Evolutionary conservation across 2,888 invertebrate genomes (phyloP).

Genomic region (Podabrus alpinus): DNA sequence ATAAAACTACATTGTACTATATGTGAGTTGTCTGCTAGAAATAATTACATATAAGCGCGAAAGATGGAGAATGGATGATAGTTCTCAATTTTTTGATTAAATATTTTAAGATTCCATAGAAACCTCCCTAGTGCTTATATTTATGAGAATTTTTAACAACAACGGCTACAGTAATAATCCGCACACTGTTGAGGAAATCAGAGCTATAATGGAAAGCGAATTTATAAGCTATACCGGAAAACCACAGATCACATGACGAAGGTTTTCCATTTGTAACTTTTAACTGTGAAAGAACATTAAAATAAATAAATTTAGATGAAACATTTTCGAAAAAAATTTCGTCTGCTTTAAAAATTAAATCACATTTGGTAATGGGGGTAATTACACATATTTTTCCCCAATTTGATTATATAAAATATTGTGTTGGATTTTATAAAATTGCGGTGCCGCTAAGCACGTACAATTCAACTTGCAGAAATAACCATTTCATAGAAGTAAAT

Average conservation of each 20-base stretch:
- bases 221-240: background rate
- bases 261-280: background rate
- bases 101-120: background rate
- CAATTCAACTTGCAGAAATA: background rate
- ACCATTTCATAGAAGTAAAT: background rate
- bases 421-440: background rate
- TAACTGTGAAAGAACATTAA: background rate
- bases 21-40: background rate
- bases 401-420: background rate
- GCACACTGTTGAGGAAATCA: background rate
- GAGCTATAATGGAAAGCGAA: background rate
- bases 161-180: background rate
- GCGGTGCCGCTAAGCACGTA: background rate
- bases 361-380: background rate
- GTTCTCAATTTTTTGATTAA: background rate
- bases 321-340: background rate
- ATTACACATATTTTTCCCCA: background rate
- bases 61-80: too few relatives aligned
- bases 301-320: background rate
- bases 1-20: background rate
- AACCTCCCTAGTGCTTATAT: background rate
- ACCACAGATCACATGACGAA: background rate
- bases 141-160: background rate
- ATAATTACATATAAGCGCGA: background rate
- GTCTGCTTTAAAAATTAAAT: background rate